Evolutionary conservation across 1,140 invertebrate species (phyloP), one percentile per base, ranked within the genome.

Genomic region (Ips nitidus): DNA sequence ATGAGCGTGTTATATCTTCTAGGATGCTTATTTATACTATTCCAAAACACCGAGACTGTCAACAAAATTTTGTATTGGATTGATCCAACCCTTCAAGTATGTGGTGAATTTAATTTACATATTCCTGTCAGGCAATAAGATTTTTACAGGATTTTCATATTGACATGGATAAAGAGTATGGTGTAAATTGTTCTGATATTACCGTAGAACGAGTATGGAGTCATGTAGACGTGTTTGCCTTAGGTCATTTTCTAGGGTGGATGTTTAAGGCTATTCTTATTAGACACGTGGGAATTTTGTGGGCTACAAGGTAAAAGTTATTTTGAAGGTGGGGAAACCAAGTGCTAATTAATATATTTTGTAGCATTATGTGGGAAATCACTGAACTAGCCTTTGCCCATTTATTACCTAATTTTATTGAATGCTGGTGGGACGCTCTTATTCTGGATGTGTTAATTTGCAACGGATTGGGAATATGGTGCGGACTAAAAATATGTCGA

Each of bases 351-450:
- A 55, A 5, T 55, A 6, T n/a, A 56, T 64, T 70, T 98, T 22
- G 22, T 72, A 98, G 94, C 74, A 89, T 98, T 55, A 97, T 96
- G 89, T 99, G 98, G 98, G 98, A 99, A 84, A 91, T 99, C 6
- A 99, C 98, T 6, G 98, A 99, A 87, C 90, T 98, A 72, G 93
- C 94, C 8, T 99, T 99, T 86, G 93, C 95, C 75, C 98, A 99
- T 85, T 85, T 99, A 42, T 81, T 99, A 74, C 97, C 97, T 45
- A 99, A 99, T 82, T 99, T 99, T 82, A 85, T 94, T 47, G 98
- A 99, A 82, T 99, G 98, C 80, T 99, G 98, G 98, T 99, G 98
- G 97, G 98, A 99, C 85, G 94, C 97, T 4, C 81, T 98, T 39
- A 90, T 99, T 70, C 84, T 99, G 60, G 98, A 99, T 84, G 93